A percentile compares a stretch with the other conserved stretches of the same genome.
These are phyloP conservation scores for Drosophila glabriapex DNA, from an alignment of 2,888 invertebrate genomes.

Conservation along the genomic window DNA sequence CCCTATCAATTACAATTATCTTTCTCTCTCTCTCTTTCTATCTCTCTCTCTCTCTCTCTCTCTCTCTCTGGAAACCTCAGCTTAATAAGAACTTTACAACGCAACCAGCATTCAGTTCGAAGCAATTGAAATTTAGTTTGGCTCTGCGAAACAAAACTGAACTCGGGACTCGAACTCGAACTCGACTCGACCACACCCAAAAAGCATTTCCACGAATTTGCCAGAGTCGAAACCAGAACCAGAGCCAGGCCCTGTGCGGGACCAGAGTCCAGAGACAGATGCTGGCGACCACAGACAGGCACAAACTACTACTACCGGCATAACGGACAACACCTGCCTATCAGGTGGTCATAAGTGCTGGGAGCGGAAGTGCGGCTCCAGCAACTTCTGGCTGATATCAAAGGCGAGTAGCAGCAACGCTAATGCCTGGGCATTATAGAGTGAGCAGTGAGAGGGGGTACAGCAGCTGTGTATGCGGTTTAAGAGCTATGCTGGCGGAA, in stretches of 20 bases:
- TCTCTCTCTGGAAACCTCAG: conserved; percentile 38
- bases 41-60: conserved; percentile 39
- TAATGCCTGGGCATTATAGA: conserved; percentile 38
- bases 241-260: conserved; percentile 2
- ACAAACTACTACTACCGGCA: conserved; percentile 47
- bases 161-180: conserved; percentile 2
- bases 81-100: conserved; percentile 60
- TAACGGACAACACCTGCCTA: conserved; percentile 71
- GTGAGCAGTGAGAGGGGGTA: conserved; percentile 10
- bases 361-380: conserved; percentile 67
- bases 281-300: conserved; percentile 33
- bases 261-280: conserved; percentile 18
- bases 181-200: conserved; percentile 43
- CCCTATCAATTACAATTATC: conserved; percentile 30
- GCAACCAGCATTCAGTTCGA: conserved; percentile 27
- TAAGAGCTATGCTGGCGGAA: conserved; percentile 70
- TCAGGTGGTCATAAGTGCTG: conserved; percentile 40
- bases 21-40: conserved; percentile 17
- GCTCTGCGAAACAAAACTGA: conserved; percentile 24
- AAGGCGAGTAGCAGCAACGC: conserved; percentile 30
- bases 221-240: conserved; percentile 5
- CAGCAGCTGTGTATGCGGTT: conserved; percentile 66
- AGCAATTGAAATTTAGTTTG: conserved; percentile 62
- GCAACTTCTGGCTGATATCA: conserved; percentile 48
- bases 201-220: conserved; percentile 39